phyloP scores from a whole-genome alignment of 2,797 vertebrate genomes.

The Gambelia wislizenii region DNA sequence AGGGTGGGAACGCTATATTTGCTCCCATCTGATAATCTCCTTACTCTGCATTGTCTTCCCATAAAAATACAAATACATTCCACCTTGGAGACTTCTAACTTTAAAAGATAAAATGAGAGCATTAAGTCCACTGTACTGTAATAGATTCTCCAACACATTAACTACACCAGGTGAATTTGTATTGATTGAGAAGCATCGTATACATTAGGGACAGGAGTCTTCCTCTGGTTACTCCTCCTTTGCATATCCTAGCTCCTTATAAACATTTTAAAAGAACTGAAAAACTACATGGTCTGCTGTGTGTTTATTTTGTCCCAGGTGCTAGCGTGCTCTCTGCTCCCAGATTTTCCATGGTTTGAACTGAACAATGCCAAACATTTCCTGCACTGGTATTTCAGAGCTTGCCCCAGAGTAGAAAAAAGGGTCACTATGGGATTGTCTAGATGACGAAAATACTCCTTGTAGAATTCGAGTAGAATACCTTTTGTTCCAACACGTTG shows the following conservation, averaged over 20 bases:
- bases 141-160: too few species aligned
- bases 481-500: too few species aligned
- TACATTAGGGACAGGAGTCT: background rate
- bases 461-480: too few species aligned
- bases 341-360: background rate
- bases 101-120: too few species aligned
- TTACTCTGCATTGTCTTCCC: too few species aligned
- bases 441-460: too few species aligned
- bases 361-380: background rate
- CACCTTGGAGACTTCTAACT: too few species aligned
- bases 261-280: background rate
- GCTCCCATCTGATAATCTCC: too few species aligned
- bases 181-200: background rate
- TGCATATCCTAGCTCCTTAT: background rate
- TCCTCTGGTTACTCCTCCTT: background rate
- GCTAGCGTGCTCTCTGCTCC: background rate
- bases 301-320: background rate
- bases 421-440: too few species aligned
- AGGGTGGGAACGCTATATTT: too few species aligned
- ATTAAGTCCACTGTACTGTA: too few species aligned
- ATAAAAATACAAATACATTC: too few species aligned
- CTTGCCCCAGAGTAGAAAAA: background rate
- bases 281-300: background rate
- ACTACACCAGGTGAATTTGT: background rate
- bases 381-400: background rate